phyloP scores from a whole-genome alignment of 1,140 invertebrate species.

The Aphis craccivora region DNA sequence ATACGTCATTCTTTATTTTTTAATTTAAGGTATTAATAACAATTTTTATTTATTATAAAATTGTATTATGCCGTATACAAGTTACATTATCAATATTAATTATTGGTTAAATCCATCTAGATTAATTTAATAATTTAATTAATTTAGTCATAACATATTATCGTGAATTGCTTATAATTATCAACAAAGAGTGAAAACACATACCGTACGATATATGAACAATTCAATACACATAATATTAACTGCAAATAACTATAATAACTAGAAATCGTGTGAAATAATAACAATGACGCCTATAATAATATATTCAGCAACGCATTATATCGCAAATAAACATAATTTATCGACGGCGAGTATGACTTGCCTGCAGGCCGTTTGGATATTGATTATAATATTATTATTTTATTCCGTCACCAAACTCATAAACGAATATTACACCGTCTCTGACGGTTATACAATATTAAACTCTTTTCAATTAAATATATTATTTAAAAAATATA shows the following conservation, averaged over 20 bases:
- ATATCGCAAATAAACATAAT: neutral
- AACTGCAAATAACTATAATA: neutral
- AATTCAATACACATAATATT: neutral
- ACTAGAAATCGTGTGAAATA: neutral
- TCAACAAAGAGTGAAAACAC: neutral
- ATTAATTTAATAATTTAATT: neutral
- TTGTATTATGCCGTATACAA: neutral
- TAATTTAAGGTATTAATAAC: neutral
- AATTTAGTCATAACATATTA: neutral
- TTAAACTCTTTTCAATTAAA: neutral
- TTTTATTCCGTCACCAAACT: neutral
- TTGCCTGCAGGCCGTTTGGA: neutral
- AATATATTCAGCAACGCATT: neutral
- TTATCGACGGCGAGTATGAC: neutral
- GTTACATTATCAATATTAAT: neutral
- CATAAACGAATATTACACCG: neutral
- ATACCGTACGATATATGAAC: neutral
- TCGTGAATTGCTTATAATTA: neutral
- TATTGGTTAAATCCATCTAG: neutral
- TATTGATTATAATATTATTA: slow-evolving; percentile 4
- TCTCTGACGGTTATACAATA: neutral
- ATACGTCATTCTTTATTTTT: neutral
- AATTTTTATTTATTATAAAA: neutral
- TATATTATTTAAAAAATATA: neutral
- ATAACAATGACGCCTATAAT: neutral